These are phyloP conservation scores for Pollenia amentaria DNA, from an alignment of 2,888 invertebrate genomes.

Conservation along the genomic window DNA sequence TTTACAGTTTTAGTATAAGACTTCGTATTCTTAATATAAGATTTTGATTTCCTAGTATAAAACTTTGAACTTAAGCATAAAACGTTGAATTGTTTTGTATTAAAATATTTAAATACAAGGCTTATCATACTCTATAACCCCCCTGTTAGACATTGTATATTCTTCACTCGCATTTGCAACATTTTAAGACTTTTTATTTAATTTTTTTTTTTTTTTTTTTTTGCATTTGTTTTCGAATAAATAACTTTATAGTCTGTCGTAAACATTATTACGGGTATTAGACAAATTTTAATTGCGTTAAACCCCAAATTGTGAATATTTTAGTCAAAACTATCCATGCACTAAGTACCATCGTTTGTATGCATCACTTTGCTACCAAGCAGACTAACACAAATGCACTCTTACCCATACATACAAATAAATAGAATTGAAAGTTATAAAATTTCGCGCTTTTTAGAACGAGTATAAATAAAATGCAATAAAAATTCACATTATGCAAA, in stretches of 20 bases:
- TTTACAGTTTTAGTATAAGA: no score
- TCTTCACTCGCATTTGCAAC: background rate
- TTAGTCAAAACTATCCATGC: conserved; percentile 23
- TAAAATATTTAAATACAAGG: no score
- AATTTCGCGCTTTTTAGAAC: conserved; percentile 39
- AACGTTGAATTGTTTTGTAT: no score
- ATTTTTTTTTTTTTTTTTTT: conserved; percentile 19
- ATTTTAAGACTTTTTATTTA: background rate
- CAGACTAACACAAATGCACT: background rate
- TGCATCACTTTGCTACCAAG: conserved; percentile 24
- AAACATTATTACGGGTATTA: conserved; percentile 54
- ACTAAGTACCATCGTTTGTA: conserved; percentile 19
- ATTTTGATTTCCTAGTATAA: no score
- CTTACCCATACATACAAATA: conserved; percentile 2
- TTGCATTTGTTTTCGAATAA: conserved; percentile 6
- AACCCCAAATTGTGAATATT: conserved; percentile 36
- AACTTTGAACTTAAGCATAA: no score
- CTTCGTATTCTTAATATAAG: no score
- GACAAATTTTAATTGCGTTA: conserved; percentile 58
- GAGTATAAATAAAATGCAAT: conserved; percentile 35
- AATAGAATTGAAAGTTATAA: conserved; percentile 21
- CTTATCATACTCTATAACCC: no score
- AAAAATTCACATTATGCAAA: conserved; percentile 66
- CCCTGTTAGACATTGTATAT: no score
- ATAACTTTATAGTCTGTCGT: conserved; percentile 47